Evolutionary conservation across 2,888 invertebrate species (phyloP).

Genomic region (Phytoseiulus persimilis): DNA sequence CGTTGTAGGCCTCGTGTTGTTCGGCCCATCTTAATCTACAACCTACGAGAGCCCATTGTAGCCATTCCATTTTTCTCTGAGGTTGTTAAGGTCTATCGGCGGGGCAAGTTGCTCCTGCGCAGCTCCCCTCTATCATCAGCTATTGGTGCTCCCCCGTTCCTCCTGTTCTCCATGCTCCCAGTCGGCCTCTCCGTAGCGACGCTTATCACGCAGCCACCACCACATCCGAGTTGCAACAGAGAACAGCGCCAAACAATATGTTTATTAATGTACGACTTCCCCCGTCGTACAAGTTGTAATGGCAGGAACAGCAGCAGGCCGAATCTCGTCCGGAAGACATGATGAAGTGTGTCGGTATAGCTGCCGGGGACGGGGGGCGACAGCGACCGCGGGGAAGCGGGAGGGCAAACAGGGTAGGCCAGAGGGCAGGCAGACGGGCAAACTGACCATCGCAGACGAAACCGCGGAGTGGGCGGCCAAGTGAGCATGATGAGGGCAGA

Average conservation of each 20-base stretch:
- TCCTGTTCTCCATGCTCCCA: too few species aligned
- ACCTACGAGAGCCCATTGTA: background rate
- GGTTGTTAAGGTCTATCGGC: background rate
- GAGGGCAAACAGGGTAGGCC: background rate
- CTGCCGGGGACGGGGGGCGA: background rate
- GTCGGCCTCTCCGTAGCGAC: background rate
- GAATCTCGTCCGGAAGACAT: background rate
- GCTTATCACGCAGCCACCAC: background rate
- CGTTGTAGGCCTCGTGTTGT: too few species aligned
- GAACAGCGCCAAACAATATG: constrained; percentile 18
- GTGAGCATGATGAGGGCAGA: background rate
- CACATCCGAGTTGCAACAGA: constrained; percentile 5
- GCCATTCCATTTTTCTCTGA: background rate
- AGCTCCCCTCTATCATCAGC: background rate
- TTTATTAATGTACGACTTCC: constrained; percentile 35
- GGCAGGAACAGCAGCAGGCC: background rate
- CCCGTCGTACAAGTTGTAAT: background rate
- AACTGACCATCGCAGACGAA: background rate
- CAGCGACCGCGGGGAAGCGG: background rate
- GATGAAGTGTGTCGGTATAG: background rate
- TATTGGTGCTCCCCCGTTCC: background rate
- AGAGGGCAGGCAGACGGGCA: background rate
- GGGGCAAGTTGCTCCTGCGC: background rate
- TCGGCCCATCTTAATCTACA: background rate
- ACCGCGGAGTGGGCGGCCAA: too few species aligned